Conservation (phyloP, 23 tunicate species). For the Corella eumyota region DNA sequence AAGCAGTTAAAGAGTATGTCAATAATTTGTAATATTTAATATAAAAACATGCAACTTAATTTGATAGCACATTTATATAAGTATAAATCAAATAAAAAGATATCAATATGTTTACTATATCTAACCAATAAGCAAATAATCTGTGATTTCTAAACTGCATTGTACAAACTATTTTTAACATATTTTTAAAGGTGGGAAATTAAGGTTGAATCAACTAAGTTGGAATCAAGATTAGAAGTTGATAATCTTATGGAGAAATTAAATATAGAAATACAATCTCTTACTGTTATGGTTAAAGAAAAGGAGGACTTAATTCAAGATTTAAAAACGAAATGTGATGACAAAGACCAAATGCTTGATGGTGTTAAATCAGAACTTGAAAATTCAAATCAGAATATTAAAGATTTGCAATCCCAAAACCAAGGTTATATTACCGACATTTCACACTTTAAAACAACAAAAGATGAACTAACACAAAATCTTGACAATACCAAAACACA, state of each 20-base stretch:
- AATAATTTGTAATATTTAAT: background rate
- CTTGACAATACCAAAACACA: conserved; percentile 1
- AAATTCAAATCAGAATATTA: background rate
- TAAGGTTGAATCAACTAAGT: background rate
- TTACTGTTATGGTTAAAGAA: conserved; percentile 9
- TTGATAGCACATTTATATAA: no score
- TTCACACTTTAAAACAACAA: background rate
- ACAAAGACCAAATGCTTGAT: background rate
- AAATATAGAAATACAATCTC: background rate
- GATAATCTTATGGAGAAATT: background rate
- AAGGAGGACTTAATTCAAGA: conserved; percentile 8
- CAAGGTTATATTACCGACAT: background rate
- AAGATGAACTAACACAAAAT: background rate
- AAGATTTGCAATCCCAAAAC: background rate
- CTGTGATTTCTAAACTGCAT: no score
- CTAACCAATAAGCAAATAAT: no score
- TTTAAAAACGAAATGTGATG: background rate
- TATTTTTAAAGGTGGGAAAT: no score
- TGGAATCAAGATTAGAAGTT: conserved; percentile 1
- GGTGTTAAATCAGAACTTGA: conserved; percentile 2
- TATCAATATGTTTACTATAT: no score
- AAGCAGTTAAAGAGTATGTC: conserved; percentile 8
- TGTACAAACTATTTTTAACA: no score
- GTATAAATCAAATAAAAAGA: no score
- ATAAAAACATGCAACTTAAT: background rate